Base-by-base conservation (phyloP, 2,113 vertebrate species). In the Syngnathus scovelli region DNA sequence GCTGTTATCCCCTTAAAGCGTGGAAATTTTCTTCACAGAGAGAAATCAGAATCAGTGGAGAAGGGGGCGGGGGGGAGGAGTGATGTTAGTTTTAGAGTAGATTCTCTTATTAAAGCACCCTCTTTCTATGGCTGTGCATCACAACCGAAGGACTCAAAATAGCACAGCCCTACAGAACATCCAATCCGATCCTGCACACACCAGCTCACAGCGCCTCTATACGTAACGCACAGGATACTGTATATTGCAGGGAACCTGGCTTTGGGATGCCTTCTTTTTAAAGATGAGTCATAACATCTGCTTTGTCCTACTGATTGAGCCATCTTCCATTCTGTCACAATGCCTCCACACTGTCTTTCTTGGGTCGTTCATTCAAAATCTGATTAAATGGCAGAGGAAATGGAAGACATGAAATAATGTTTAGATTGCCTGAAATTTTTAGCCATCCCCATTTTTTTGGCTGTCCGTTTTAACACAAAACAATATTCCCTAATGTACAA, bases 81-180 rank as follows among this genome's bases (percentile, higher is more conserved):
- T 3, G 61, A 5, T 27, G 59, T 12, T 48, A 51, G 69, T 73
- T 82, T 79, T 72, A 60, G 60, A 70, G 78, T 70, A 69, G 70
- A 79, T 77, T 82, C 76, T 79, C 68, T 38, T 78, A 33, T 3
- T 33, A 33, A 74, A 38, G 37, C 16, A 8, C n/a, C 36, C 41
- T 55, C 63, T 69, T 79, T 83, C 72, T 78, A 71, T 59, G 77
- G 70, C 70, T 78, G 69, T 78, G 81, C 64, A 54, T 74, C 82
- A 72, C 61, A 19, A 71, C 55, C 37, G 21, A 72, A 65, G 49
- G 73, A 6, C 85, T 86, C 10, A 86, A 85, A 87, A 88, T 87
- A 87, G 85, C 79, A 78, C 83, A 69, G 82, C 79, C 76, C 76
- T 61, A 43, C 72, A 82, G 83, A 81, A 71, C 27, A 44, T 65